Conservation (phyloP, 2,113 vertebrate genomes). For the Grus americana region DNA sequence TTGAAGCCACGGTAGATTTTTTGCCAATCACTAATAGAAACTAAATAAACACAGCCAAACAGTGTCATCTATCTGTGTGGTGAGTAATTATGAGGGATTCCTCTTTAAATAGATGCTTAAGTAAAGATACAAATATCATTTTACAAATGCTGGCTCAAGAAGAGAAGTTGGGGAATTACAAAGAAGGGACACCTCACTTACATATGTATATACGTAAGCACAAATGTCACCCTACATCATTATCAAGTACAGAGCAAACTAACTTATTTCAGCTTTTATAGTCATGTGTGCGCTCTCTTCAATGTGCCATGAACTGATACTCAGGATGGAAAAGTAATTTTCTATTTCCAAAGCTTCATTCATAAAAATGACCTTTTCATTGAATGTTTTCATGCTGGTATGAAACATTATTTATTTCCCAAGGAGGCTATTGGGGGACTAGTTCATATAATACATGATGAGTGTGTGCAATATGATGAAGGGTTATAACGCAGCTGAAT, state of each 20-base stretch:
- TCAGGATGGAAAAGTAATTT: not conserved
- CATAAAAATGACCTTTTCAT: slow-evolving; percentile 32
- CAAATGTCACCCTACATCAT: not conserved
- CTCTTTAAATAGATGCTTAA: slow-evolving; percentile 83
- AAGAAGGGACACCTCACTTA: not conserved
- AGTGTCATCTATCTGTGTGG: slow-evolving; percentile 75
- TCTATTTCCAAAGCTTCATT: slow-evolving; percentile 24
- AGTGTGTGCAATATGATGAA: not conserved
- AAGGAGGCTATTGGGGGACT: not conserved
- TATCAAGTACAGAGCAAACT: not conserved
- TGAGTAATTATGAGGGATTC: slow-evolving; percentile 82
- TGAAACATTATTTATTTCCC: not conserved
- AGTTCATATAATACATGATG: accelerated
- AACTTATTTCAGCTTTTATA: not conserved
- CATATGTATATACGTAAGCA: not conserved
- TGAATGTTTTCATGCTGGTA: not conserved
- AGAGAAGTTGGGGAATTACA: not conserved
- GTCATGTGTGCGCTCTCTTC: accelerated
- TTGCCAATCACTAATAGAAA: slow-evolving; percentile 84
- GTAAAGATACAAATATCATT: slow-evolving; percentile 82
- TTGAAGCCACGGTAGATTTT: slow-evolving; percentile 71
- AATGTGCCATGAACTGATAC: too few species aligned
- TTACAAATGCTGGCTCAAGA: slow-evolving; percentile 71
- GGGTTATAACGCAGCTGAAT: not conserved
- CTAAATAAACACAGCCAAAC: slow-evolving; percentile 83